phyloP scores from a whole-genome alignment of 2,888 invertebrate species.

The Dryomyza anilis region DNA sequence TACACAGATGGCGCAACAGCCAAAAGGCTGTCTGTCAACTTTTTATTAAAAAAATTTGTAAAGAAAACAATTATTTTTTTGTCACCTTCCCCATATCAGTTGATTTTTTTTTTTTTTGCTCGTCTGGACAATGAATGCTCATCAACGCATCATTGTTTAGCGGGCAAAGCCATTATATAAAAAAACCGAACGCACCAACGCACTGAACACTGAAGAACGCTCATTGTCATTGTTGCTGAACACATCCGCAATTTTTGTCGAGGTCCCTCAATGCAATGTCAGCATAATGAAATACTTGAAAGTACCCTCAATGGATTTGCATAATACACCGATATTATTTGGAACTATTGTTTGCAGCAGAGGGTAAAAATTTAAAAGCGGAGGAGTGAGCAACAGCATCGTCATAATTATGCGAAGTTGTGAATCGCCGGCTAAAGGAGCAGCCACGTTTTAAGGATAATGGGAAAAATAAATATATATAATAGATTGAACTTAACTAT shows the following conservation, averaged over 20 bases:
- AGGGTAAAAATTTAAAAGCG: neutral
- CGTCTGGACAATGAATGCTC: neutral
- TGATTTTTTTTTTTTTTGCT: neutral
- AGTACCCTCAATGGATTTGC: constrained; percentile 3
- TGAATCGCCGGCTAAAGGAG: no score
- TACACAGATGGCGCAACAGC: no score
- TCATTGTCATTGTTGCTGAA: neutral
- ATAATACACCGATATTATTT: constrained; percentile 7
- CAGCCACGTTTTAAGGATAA: no score
- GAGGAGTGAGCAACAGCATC: neutral
- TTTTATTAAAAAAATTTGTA: neutral
- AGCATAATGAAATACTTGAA: constrained; percentile 11
- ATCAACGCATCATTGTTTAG: constrained; percentile 9
- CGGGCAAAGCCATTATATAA: neutral
- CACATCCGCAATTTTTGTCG: neutral
- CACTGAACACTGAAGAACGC: neutral
- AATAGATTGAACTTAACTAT: no score
- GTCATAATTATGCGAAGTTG: no score
- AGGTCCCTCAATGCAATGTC: neutral
- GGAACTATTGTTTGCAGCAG: neutral
- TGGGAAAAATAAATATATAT: no score
- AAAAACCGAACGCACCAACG: no score
- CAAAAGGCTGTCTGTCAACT: no score
- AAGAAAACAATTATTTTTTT: neutral
- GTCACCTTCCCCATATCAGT: neutral